Percentiles rank a stretch among this genome's conserved stretches.
These are phyloP conservation scores for Ctenomys sociabilis DNA, from an alignment of 2,113 vertebrate genomes.

Conservation along the genomic window DNA sequence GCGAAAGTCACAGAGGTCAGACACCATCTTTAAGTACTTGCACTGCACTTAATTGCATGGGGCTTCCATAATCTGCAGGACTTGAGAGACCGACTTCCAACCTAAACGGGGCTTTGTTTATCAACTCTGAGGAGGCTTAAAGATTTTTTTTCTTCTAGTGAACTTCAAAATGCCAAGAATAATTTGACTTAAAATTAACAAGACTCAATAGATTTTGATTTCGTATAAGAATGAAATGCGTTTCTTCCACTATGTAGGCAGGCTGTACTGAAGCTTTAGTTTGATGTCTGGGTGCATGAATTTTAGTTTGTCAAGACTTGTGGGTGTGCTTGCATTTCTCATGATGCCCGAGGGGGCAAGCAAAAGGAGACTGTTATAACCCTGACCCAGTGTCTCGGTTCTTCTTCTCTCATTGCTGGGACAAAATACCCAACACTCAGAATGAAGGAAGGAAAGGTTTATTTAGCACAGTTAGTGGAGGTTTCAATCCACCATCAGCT, in stretches of 20 bases:
- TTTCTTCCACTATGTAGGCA: not conserved
- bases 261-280: not conserved
- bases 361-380: not conserved
- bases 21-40: not conserved
- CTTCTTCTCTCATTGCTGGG: too few relatives aligned
- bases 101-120: not conserved
- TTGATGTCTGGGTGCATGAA: not conserved
- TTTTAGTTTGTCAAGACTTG: not conserved
- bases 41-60: not conserved
- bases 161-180: slow-evolving; percentile 57
- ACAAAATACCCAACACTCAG: too few relatives aligned
- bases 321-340: not conserved
- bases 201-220: not conserved
- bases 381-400: not conserved
- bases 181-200: slow-evolving; percentile 55
- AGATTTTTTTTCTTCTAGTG: not conserved
- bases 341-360: not conserved
- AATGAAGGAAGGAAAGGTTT: too few relatives aligned
- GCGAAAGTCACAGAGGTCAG: not conserved
- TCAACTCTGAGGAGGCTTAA: slow-evolving; percentile 4
- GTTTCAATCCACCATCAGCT: too few relatives aligned
- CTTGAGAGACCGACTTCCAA: not conserved
- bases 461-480: too few relatives aligned
- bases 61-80: not conserved
- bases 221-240: not conserved